phyloP scores from a whole-genome alignment of 2,113 vertebrate genomes.

The Hippocampus zosterae region DNA sequence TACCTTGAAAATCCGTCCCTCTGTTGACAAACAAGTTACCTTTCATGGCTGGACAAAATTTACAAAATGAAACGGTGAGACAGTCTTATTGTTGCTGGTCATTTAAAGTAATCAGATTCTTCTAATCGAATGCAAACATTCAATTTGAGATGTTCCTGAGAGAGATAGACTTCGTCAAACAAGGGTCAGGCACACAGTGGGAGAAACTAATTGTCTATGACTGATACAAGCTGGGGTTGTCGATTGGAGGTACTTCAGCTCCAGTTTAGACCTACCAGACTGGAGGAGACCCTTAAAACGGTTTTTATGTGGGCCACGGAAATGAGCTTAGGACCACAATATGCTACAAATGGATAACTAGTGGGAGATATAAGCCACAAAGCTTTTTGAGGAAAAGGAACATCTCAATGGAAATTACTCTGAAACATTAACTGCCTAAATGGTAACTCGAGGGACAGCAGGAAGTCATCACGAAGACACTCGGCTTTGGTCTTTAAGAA shows the following conservation, averaged over 20 bases:
- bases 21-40: slow-evolving; percentile 13
- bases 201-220: neutral
- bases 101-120: slow-evolving; percentile 52
- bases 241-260: neutral
- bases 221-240: too few relatives aligned
- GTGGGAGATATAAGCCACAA: too few relatives aligned
- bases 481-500: too few relatives aligned
- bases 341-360: neutral
- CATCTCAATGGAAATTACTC: too few relatives aligned
- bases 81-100: slow-evolving; percentile 40
- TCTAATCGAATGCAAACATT: slow-evolving; percentile 64
- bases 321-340: neutral
- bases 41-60: slow-evolving; percentile 31
- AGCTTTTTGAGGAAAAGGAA: too few relatives aligned
- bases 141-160: slow-evolving; percentile 54
- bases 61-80: slow-evolving; percentile 44
- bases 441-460: too few relatives aligned
- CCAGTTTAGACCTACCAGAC: neutral
- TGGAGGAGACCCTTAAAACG: neutral
- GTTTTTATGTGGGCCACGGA: neutral
- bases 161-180: slow-evolving; percentile 33
- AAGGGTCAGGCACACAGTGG: slow-evolving; percentile 36
- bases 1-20: neutral
- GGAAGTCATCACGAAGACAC: too few relatives aligned
- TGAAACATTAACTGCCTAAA: too few relatives aligned